phyloP scores from a whole-genome alignment of 2,113 vertebrate species.

The Clinocottus analis region DNA sequence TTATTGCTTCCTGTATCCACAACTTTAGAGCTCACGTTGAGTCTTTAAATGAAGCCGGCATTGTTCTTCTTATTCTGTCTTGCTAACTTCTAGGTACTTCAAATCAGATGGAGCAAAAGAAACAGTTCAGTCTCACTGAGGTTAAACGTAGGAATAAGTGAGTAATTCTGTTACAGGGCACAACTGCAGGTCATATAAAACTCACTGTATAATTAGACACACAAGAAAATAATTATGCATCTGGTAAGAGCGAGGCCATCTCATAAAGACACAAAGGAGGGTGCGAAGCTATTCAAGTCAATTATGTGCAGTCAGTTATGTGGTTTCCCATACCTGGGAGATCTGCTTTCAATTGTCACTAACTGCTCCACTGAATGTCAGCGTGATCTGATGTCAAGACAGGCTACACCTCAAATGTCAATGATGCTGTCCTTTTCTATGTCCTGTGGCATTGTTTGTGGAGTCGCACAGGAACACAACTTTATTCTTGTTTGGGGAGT shows the following conservation, averaged over 20 bases:
- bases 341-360: constrained; percentile 68
- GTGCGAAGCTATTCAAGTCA: constrained; percentile 79
- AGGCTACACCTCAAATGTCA: constrained; percentile 58
- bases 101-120: constrained; percentile 46
- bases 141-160: constrained; percentile 75
- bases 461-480: constrained; percentile 63
- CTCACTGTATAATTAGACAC: constrained; percentile 80
- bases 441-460: constrained; percentile 69
- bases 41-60: constrained; percentile 49
- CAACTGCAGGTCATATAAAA: constrained; percentile 77
- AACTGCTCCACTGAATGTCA: constrained; percentile 49
- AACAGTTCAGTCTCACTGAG: constrained; percentile 25
- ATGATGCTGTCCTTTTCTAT: constrained; percentile 36
- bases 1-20: constrained; percentile 78
- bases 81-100: constrained; percentile 59
- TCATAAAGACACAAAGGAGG: constrained; percentile 72
- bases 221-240: constrained; percentile 83
- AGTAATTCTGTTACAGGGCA: constrained; percentile 75
- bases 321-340: constrained; percentile 78
- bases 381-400: constrained; percentile 57
- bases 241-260: constrained; percentile 72
- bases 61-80: constrained; percentile 57
- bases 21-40: constrained; percentile 24
- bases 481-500: constrained; percentile 70
- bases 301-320: constrained; percentile 81